Evolutionary conservation across 2,113 vertebrate species (phyloP).

Genomic region (Nyctereutes procyonoides): DNA sequence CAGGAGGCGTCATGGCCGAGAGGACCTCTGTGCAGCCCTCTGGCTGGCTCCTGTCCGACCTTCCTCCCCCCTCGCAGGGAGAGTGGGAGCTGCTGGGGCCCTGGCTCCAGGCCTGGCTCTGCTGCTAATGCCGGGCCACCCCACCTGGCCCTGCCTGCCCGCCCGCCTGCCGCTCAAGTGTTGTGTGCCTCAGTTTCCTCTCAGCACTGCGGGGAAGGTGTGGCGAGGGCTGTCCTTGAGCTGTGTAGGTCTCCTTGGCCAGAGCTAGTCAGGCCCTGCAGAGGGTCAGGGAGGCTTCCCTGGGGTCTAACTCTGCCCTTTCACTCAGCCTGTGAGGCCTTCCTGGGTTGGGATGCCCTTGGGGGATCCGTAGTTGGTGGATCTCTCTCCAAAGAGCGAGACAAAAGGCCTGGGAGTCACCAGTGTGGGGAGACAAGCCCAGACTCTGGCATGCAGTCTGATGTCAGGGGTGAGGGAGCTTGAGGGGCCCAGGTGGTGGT

Average conservation of each 20-base stretch:
- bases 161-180: rapidly evolving
- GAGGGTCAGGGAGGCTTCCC: neutral
- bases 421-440: neutral
- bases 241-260: neutral
- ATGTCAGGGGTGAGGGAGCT: rapidly evolving
- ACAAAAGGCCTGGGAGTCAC: neutral
- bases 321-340: neutral
- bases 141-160: neutral
- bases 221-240: neutral
- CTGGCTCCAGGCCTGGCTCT: neutral
- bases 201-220: neutral
- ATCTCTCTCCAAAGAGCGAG: neutral
- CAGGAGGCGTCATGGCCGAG: neutral
- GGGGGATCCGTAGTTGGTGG: neutral
- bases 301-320: neutral
- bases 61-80: neutral
- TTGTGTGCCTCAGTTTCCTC: neutral
- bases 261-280: neutral
- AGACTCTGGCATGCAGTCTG: neutral
- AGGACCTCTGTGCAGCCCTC: neutral
- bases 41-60: neutral
- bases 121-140: rapidly evolving
- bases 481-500: neutral
- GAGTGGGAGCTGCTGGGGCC: neutral
- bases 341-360: neutral